Evolutionary conservation across 2,888 invertebrate species (phyloP).

Genomic region (Colletes collaris): DNA sequence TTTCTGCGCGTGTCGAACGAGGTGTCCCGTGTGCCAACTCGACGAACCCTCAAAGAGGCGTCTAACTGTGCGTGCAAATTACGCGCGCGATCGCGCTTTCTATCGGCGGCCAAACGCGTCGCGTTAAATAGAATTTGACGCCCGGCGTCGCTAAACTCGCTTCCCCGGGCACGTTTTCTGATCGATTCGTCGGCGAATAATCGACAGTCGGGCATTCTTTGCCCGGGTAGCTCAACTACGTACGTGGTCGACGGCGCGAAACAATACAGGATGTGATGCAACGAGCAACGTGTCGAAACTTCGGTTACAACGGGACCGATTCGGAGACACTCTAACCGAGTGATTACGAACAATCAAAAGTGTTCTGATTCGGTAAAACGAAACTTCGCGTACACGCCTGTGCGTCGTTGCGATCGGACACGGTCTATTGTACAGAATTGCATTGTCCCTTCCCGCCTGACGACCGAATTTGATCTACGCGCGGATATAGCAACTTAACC

Average conservation of each 20-base stretch:
- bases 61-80: conserved; percentile 61
- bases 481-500: no score
- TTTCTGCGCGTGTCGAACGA: conserved; percentile 43
- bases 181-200: conserved; percentile 26
- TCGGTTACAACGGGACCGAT: conserved; percentile 27
- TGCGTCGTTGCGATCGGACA: background rate
- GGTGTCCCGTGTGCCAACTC: conserved; percentile 51
- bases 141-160: background rate
- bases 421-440: background rate
- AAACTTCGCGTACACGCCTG: background rate
- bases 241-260: conserved; percentile 32
- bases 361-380: conserved; percentile 9
- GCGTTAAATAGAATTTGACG: conserved; percentile 48
- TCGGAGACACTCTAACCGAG: conserved; percentile 45
- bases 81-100: conserved; percentile 61
- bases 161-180: background rate
- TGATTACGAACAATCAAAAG: conserved; percentile 21
- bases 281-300: conserved; percentile 43
- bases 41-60: conserved; percentile 37
- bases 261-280: conserved; percentile 54
- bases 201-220: conserved; percentile 28
- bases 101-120: conserved; percentile 38
- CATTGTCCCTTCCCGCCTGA: no score
- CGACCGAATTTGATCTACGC: no score
- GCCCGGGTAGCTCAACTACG: conserved; percentile 11